Base-by-base conservation (phyloP, 2,797 vertebrate genomes). In the Anableps anableps region DNA sequence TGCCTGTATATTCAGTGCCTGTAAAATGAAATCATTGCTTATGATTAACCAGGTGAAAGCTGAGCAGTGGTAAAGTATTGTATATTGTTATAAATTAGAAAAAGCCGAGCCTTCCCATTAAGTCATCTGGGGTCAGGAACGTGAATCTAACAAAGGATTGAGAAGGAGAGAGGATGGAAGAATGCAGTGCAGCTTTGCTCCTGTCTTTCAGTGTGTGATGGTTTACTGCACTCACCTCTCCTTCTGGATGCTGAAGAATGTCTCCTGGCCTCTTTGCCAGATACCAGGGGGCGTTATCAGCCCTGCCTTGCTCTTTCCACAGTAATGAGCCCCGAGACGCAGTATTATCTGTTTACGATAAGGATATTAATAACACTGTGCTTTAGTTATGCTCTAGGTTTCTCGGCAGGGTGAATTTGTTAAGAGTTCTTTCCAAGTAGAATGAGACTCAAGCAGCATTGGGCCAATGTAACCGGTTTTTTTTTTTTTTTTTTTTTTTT, bases 271-370 rank as follows among this genome's bases (percentile, higher is more conserved):
- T 82, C 72, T 87, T 47, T 85, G 86, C 85, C 89, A 88, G 88
- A 92, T 91, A 93, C 86, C 41, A 62, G 68, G 83, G 92, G 86
- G 90, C 72, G 86, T 94, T 94, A 95, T 95, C 93, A 86, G 90
- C 80, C 76, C 84, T 80, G 80, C 87, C 85, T 88, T 36, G 86
- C 88, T 89, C 88, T 89, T 86, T 90, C 90, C 79, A 73, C 80
- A 31, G 92, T 94, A 94, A 93, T 89, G 88, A 94, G 92, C 88
- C 94, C 94, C 92, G 80, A 91, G 92, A 90, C 93, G 74, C 86
- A 43, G 91, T 81, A 94, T 94, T 94, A 95, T 95, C 92, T 94
- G 92, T 94, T 94, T 94, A 92, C 86, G 91, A 95, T 95, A 95
- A 95, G 92, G 94, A 94, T 94, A 94, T 95, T 93, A 95, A 95